Percentiles rank a stretch among this genome's conserved stretches.
phyloP scores from a whole-genome alignment of 30 jellyfish, hydroid and myxozoan species.

The Aurelia coerulea region DNA sequence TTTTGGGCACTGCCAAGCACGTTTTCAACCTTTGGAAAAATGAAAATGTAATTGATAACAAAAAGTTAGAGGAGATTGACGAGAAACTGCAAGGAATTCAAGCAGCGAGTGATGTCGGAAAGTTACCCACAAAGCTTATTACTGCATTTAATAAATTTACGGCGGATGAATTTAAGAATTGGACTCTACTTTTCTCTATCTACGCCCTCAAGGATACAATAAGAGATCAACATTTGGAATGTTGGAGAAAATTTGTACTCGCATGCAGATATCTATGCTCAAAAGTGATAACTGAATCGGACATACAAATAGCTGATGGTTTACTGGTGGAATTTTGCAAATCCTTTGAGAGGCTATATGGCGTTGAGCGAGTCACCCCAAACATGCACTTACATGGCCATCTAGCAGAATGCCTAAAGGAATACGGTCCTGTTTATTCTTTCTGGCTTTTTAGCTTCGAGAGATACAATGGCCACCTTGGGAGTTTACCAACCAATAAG shows the following conservation, averaged over 20 bases:
- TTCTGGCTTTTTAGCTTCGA: constrained; percentile 7
- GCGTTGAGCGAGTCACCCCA: background rate
- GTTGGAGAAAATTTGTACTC: too few species aligned
- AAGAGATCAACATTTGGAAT: too few species aligned
- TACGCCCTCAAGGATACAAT: too few species aligned
- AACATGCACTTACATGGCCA: background rate
- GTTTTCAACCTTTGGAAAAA: too few species aligned
- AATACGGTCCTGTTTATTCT: background rate
- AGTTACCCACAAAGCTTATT: too few species aligned
- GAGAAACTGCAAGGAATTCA: too few species aligned
- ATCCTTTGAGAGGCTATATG: constrained; percentile 4
- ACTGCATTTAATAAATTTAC: too few species aligned
- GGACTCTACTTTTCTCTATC: too few species aligned
- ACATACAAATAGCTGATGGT: background rate
- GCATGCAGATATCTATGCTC: background rate
- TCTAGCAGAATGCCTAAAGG: background rate
- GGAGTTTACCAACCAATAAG: background rate
- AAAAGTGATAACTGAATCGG: background rate
- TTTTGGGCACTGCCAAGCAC: background rate
- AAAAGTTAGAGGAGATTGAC: too few species aligned
- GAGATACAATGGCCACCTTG: background rate
- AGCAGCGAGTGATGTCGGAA: too few species aligned
- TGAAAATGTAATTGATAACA: too few species aligned
- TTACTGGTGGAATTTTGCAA: background rate
- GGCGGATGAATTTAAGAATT: too few species aligned